Conservation (phyloP, 2,113 vertebrate species). For the pig (Sus scrofa) region T2T-Sscrofa CM000819.6:6581501-6582000, state of each 20-base stretch:
- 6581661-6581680: rapidly evolving
- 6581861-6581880: no score
- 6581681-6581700: background rate
- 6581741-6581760: no score
- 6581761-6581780: no score
- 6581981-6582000: background rate
- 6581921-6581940: no score
- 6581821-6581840: no score
- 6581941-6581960: no score
- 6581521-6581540: background rate
- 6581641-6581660: rapidly evolving
- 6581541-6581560: rapidly evolving
- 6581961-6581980: background rate
- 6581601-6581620: rapidly evolving
- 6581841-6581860: no score
- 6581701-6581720: no score
- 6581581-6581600: rapidly evolving
- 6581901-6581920: no score
- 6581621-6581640: rapidly evolving
- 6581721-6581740: background rate
- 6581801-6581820: no score
- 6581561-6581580: rapidly evolving
- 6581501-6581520: background rate
- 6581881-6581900: no score
- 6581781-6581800: no score